Percentiles rank a stretch among this genome's conserved stretches.
phyloP scores from a whole-genome alignment of 2,113 vertebrate genomes.

The Mohoua ochrocephala region DNA sequence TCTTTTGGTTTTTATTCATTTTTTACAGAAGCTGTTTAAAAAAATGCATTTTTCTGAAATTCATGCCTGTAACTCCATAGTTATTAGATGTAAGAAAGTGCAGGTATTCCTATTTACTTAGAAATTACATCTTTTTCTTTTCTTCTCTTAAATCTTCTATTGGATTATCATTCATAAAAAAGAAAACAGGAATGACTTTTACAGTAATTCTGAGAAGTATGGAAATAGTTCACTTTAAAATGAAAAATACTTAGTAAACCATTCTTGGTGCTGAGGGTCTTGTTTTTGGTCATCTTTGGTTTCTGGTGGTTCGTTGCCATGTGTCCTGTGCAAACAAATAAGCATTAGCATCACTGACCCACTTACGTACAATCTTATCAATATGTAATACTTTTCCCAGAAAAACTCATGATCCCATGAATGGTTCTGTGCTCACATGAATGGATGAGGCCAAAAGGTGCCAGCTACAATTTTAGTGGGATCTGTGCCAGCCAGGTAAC shows the following conservation, averaged over 20 bases:
- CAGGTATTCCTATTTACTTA: not conserved
- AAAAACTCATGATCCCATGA: not conserved
- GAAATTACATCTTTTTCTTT: not conserved
- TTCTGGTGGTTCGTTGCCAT: slow-evolving; percentile 73
- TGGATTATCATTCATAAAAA: not conserved
- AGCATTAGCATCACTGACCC: not conserved
- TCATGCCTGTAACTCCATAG: not conserved
- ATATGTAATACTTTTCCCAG: not conserved
- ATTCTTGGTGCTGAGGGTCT: slow-evolving; percentile 83
- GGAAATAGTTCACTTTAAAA: slow-evolving; percentile 70
- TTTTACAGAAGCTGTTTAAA: not conserved
- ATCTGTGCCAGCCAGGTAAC: not conserved
- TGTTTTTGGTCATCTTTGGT: slow-evolving; percentile 75
- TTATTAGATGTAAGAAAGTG: not conserved
- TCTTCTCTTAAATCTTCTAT: not conserved
- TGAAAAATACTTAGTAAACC: slow-evolving; percentile 98
- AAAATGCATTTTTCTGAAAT: not conserved
- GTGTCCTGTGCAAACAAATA: slow-evolving; percentile 74
- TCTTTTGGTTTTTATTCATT: not conserved
- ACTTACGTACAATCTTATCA: not conserved
- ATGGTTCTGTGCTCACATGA: not conserved
- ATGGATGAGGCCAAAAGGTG: not conserved
- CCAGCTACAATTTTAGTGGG: not conserved
- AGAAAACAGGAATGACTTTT: not conserved
- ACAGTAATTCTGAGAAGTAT: not conserved